phyloP scores from a whole-genome alignment of 2,888 invertebrate genomes.

The Liposcelis brunnea region DNA sequence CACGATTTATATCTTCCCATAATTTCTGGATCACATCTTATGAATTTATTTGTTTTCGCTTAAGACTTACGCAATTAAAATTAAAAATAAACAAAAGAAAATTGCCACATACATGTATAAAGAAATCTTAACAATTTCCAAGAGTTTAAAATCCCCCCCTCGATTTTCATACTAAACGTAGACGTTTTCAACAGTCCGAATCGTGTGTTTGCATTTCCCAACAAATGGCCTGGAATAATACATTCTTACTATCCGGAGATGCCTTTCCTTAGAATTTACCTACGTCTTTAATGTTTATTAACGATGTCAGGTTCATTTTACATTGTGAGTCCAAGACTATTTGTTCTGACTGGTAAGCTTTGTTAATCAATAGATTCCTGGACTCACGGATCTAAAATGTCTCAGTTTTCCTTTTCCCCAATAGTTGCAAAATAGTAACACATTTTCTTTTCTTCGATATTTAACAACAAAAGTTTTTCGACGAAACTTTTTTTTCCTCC shows the following conservation, averaged over 20 bases:
- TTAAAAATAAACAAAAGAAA: no score
- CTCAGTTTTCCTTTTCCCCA: neutral
- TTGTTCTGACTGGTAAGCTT: conserved; percentile 2
- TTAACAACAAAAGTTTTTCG: no score
- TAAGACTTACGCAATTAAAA: no score
- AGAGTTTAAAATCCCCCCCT: no score
- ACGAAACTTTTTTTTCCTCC: neutral
- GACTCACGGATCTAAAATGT: neutral
- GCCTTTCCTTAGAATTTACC: neutral
- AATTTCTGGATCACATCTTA: conserved; percentile 3
- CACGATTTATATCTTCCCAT: conserved; percentile 1
- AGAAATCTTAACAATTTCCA: no score
- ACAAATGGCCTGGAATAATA: conserved; percentile 3
- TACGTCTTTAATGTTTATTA: no score
- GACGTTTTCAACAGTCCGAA: no score
- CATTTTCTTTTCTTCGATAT: no score
- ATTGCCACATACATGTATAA: no score
- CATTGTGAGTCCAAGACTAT: neutral
- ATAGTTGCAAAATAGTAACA: neutral
- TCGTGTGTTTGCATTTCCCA: no score
- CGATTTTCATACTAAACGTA: no score
- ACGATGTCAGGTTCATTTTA: no score
- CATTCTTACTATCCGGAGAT: neutral
- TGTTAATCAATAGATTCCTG: conserved; percentile 2
- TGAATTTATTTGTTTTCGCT: neutral